Evolutionary conservation across 2,113 vertebrate genomes (phyloP).

Genomic region (Aphyosemion australe): DNA sequence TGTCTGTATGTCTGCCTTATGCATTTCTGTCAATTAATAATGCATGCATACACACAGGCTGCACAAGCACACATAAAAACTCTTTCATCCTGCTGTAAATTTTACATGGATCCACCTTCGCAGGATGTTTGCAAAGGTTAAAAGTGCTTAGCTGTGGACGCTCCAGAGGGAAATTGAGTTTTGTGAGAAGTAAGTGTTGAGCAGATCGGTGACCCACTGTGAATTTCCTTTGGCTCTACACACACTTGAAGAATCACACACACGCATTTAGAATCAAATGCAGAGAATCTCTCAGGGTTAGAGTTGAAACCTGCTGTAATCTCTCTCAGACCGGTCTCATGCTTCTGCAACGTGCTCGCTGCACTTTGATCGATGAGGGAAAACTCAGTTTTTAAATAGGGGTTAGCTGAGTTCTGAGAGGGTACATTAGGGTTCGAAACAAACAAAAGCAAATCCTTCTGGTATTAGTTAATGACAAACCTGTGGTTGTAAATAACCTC

Average conservation of each 20-base stretch:
- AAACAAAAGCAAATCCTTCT: conserved; percentile 63
- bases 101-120: conserved; percentile 47
- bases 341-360: conserved; percentile 39
- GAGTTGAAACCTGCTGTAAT: conserved; percentile 61
- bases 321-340: conserved; percentile 45
- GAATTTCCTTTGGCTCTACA: conserved; percentile 36
- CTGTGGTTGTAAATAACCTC: conserved; percentile 55
- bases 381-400: conserved; percentile 68
- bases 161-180: conserved; percentile 59
- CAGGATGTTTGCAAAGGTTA: conserved; percentile 60
- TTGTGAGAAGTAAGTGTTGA: conserved; percentile 45
- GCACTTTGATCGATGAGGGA: conserved; percentile 73
- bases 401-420: conserved; percentile 66
- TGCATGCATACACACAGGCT: conserved; percentile 2
- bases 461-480: conserved; percentile 51
- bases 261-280: conserved; percentile 39
- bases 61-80: conserved; percentile 12
- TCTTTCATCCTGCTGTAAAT: conserved; percentile 42
- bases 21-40: conserved; percentile 34
- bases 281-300: conserved; percentile 57
- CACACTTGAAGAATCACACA: conserved; percentile 18
- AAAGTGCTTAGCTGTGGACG: conserved; percentile 51
- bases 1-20: neutral
- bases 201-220: conserved; percentile 34
- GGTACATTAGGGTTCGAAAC: conserved; percentile 46